These are phyloP conservation scores for Ctenopoma multispine DNA, from an alignment of 2,797 vertebrate genomes.

Conservation along the genomic window DNA sequence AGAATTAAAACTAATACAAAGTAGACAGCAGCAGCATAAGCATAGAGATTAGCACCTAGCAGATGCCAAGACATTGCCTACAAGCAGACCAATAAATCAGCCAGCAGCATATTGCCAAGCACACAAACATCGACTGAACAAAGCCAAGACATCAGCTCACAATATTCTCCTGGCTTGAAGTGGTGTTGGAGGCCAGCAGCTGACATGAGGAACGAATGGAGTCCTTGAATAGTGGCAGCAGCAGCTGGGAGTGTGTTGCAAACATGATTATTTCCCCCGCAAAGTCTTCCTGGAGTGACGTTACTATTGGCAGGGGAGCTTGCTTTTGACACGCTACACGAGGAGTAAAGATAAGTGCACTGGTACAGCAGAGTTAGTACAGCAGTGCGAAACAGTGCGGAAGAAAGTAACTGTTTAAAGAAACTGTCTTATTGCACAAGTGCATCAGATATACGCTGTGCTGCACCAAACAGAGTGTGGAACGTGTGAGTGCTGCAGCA, in stretches of 20 bases:
- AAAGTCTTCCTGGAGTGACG: constrained; percentile 39
- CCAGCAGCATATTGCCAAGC: constrained; percentile 40
- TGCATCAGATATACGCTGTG: background rate
- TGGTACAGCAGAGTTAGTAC: background rate
- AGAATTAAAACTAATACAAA: constrained; percentile 26
- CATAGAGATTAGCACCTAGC: constrained; percentile 37
- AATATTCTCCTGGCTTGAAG: constrained; percentile 33
- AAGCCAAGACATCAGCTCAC: constrained; percentile 51
- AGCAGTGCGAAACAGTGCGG: constrained; percentile 1
- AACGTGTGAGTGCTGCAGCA: background rate
- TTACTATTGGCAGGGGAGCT: constrained; percentile 21
- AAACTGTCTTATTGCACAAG: background rate
- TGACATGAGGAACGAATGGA: constrained; percentile 44
- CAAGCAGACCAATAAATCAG: constrained; percentile 41
- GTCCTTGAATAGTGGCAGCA: constrained; percentile 27
- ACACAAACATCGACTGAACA: constrained; percentile 37
- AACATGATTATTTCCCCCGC: constrained; percentile 51
- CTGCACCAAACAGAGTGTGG: background rate
- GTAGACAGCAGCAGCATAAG: constrained; percentile 4
- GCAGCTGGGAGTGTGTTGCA: constrained; percentile 35
- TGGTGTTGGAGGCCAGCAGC: constrained; percentile 39
- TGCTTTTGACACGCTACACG: constrained; percentile 41
- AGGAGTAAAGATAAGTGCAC: background rate
- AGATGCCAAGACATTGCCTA: constrained; percentile 45
- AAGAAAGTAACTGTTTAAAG: constrained; percentile 3